Base-by-base conservation (phyloP, 2,797 vertebrate species). In the Alfaro cultratus region DNA sequence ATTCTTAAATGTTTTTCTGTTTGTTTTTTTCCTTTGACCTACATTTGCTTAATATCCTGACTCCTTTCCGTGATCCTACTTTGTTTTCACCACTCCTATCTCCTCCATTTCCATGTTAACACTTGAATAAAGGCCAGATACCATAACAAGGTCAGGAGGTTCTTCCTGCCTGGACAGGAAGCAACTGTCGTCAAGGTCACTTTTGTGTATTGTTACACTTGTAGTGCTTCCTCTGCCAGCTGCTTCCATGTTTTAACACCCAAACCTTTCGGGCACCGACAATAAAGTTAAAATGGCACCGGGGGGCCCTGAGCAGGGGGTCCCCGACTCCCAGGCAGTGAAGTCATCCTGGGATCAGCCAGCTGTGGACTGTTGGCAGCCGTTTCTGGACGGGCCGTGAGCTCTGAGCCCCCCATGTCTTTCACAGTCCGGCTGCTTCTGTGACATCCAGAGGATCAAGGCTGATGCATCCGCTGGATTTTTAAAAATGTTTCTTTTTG, bases 171-270 rank as follows among this genome's bases (percentile, higher is more conserved):
- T 0, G 84, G 78, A 88, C 91, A 94, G 94, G 93, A 94, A 85
- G 89, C 82, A 55, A 62, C 82, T 68, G n/a, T 80, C 79, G 77
- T 83, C 90, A 89, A 87, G 92, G 94, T 88, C 77, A 88, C 83
- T 85, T 89, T 87, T 91, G 81, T 90, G 83, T 75, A 86, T 86
- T 86, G 81, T 88, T 73, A 71, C 78, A 80, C 78, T 90, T 73
- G 81, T 88, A 79, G 83, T 85, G 87, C 84, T 95, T 93, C 93
- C 85, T 80, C 86, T 84, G 85, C 87, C 94, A 94, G 93, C 93
- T 95, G 93, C 91, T 94, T 94, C 93, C 93, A 64, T 90, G 90
- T 93, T 95, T 93, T 89, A 85, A 90, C 86, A 91, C 87, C 75
- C 74, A 79, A 87, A 86, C 77, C 78, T 84, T 60, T 86, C 45